A percentile compares a stretch with the other conserved stretches of the same genome.
phyloP scores from a whole-genome alignment of 2,888 invertebrate genomes.

The Tryphoninae sp. region DNA sequence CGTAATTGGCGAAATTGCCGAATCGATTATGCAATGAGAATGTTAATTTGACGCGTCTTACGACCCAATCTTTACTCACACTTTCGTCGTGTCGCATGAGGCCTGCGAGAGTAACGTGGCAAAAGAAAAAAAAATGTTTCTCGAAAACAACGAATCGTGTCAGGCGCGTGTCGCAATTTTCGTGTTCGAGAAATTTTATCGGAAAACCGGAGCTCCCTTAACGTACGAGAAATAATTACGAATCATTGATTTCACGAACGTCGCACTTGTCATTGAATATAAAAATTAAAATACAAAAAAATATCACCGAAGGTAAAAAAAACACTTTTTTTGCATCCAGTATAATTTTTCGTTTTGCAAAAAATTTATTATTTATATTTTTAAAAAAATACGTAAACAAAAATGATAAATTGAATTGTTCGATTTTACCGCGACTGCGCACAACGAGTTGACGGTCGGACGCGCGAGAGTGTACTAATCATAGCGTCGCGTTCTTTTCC shows the following conservation, averaged over 20 bases:
- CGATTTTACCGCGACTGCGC: neutral
- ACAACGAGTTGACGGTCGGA: slow-evolving; percentile 6
- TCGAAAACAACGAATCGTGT: neutral
- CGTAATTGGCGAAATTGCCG: too few species aligned
- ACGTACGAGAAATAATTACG: slow-evolving; percentile 19
- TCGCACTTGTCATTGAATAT: neutral
- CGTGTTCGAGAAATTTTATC: slow-evolving; percentile 26
- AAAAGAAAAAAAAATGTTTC: neutral
- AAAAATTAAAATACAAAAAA: neutral
- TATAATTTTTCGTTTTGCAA: slow-evolving; percentile 1
- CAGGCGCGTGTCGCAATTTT: neutral
- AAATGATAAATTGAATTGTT: neutral
- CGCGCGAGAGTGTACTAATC: slow-evolving; percentile 53
- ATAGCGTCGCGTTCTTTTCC: slow-evolving; percentile 15
- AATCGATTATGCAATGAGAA: too few species aligned
- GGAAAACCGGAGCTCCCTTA: slow-evolving; percentile 5
- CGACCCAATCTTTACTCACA: slow-evolving; percentile 13
- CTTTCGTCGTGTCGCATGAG: slow-evolving; percentile 28
- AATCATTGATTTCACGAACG: slow-evolving; percentile 29
- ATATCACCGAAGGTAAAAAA: neutral
- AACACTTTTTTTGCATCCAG: neutral
- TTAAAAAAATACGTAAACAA: neutral
- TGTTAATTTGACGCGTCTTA: too few species aligned
- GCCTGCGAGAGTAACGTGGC: slow-evolving; percentile 4
- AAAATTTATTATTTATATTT: neutral